These are phyloP conservation scores for Philonicus albiceps DNA, from an alignment of 2,888 invertebrate genomes.

Conservation along the genomic window DNA sequence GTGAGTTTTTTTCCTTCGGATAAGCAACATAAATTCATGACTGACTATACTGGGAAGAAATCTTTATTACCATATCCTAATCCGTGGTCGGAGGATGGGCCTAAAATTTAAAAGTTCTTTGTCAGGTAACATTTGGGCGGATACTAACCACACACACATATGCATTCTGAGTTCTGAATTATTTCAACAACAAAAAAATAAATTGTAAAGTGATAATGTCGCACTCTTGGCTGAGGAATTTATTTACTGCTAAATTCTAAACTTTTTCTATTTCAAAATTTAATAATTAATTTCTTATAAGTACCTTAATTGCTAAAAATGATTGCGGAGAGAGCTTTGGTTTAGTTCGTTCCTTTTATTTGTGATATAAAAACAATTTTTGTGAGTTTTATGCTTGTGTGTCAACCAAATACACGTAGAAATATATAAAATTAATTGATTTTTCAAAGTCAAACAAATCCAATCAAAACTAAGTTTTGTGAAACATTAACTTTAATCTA, in stretches of 20 bases:
- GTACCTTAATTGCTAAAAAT: not conserved
- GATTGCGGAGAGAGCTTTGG: not conserved
- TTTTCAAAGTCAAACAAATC: not conserved
- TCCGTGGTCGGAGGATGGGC: conserved; percentile 89
- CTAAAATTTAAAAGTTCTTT: conserved; percentile 64
- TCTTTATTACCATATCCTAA: conserved; percentile 86
- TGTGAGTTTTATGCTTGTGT: not conserved
- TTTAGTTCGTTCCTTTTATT: not conserved
- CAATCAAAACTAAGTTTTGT: not conserved
- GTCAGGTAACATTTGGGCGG: conserved; percentile 12
- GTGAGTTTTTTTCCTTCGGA: not conserved
- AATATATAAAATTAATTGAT: not conserved
- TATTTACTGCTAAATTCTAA: not conserved
- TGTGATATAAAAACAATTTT: not conserved
- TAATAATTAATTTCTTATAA: not conserved
- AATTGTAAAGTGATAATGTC: not conserved
- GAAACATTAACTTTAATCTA: not conserved
- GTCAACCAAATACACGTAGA: not conserved
- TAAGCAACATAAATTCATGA: not conserved
- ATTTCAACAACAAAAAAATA: not conserved
- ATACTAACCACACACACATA: conserved; percentile 10
- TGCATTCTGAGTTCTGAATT: not conserved
- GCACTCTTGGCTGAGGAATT: not conserved
- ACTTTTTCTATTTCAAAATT: not conserved
- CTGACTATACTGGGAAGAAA: conserved; percentile 52